Conservation (phyloP, 1,140 invertebrate species). For the Calycopis cecrops region DNA sequence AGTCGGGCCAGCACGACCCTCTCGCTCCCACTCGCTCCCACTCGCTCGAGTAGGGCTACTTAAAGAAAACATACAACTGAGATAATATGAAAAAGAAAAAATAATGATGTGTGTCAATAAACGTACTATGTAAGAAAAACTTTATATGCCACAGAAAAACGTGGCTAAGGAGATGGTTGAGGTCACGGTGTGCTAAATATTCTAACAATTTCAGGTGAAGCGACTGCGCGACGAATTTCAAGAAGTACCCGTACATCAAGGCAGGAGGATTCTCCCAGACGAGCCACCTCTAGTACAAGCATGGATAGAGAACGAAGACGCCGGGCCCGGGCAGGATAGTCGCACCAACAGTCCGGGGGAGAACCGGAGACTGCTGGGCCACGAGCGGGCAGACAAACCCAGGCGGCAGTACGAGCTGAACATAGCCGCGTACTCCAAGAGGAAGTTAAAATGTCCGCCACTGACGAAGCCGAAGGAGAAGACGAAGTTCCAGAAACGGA, state of each 20-base stretch:
- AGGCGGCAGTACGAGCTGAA: conserved; percentile 43
- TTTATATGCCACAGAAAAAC: not conserved
- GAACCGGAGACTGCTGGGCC: conserved; percentile 41
- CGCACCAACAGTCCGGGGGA: conserved; percentile 47
- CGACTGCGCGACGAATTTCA: conserved; percentile 36
- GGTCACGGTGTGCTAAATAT: conserved; percentile 1
- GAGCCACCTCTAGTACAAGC: conserved; percentile 34
- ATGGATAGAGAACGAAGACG: conserved; percentile 50
- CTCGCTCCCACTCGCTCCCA: not conserved
- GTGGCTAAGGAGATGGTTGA: not conserved
- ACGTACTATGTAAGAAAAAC: too few relatives aligned
- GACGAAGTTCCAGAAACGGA: conserved; percentile 51
- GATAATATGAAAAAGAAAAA: too few relatives aligned
- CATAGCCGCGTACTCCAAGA: conserved; percentile 37
- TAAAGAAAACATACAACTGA: too few relatives aligned
- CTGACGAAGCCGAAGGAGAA: conserved; percentile 26
- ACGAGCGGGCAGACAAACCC: conserved; percentile 21
- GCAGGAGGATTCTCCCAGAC: conserved; percentile 42
- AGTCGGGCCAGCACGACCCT: not conserved
- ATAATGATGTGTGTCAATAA: too few relatives aligned
- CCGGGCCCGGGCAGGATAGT: conserved; percentile 28
- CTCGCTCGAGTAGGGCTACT: too few relatives aligned
- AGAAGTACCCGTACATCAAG: conserved; percentile 36
- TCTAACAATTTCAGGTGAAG: conserved; percentile 23
- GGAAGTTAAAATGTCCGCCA: conserved; percentile 36